Conservation (phyloP, 1,140 invertebrate genomes). For the Ceratina japonica region DNA sequence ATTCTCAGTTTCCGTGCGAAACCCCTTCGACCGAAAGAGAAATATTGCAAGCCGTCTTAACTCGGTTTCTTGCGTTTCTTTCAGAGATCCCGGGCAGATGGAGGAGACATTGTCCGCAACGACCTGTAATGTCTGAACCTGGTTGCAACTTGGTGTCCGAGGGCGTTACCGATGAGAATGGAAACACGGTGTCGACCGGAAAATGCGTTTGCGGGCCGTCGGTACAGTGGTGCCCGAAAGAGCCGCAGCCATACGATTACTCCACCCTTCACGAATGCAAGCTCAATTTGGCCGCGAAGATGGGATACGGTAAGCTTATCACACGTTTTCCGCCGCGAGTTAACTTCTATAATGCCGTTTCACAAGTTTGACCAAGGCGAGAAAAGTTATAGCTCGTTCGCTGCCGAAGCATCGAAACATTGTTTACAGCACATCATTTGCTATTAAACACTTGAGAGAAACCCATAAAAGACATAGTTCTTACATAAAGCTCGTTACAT, state of each 20-base stretch:
- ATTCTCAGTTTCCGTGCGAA: too few relatives aligned
- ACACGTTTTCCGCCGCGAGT: neutral
- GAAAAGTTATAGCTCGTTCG: too few relatives aligned
- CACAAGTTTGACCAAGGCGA: too few relatives aligned
- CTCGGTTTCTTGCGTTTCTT: conserved; percentile 2
- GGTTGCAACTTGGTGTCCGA: conserved; percentile 76
- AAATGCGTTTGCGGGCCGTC: conserved; percentile 75
- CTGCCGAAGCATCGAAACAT: too few relatives aligned
- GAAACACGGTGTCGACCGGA: conserved; percentile 63
- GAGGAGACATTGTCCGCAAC: conserved; percentile 73
- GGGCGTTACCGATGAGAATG: conserved; percentile 51
- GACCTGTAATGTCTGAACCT: conserved; percentile 69
- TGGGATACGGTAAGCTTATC: conserved; percentile 70
- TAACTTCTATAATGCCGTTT: neutral
- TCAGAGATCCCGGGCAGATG: conserved; percentile 76
- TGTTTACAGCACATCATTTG: too few relatives aligned
- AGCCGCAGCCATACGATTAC: conserved; percentile 74
- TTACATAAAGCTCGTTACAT: too few relatives aligned
- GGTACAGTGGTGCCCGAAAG: conserved; percentile 76
- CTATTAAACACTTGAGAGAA: too few relatives aligned
- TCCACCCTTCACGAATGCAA: conserved; percentile 74
- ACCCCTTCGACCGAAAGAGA: too few relatives aligned
- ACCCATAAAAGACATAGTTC: too few relatives aligned
- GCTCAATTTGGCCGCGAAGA: conserved; percentile 76
- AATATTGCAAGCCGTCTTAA: too few relatives aligned